These are phyloP conservation scores for Patiria pectinifera DNA, from an alignment of 53 echinoderm and acorn worm species.

Conservation along the genomic window DNA sequence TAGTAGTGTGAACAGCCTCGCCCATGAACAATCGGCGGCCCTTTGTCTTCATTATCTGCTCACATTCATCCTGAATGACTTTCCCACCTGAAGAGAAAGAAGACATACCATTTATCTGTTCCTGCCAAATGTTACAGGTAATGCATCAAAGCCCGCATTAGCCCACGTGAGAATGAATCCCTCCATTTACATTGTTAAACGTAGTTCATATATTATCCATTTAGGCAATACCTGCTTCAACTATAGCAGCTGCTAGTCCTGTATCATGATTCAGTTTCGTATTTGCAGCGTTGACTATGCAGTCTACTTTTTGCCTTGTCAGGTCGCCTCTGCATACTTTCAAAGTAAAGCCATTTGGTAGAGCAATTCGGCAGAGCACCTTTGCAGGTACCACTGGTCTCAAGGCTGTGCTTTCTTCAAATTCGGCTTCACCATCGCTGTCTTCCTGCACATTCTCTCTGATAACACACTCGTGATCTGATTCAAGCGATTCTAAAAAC, in stretches of 20 bases:
- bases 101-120: background rate
- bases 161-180: too few relatives aligned
- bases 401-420: too few relatives aligned
- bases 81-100: slow-evolving; percentile 45
- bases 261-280: slow-evolving; percentile 46
- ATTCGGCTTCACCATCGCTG: slow-evolving; percentile 1
- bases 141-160: too few relatives aligned
- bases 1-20: slow-evolving; percentile 45
- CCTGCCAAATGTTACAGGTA: too few relatives aligned
- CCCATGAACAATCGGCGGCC: slow-evolving; percentile 31
- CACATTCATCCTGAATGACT: slow-evolving; percentile 52
- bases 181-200: background rate
- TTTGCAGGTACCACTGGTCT: background rate
- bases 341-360: slow-evolving; percentile 16
- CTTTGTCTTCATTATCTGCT: slow-evolving; percentile 32
- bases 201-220: background rate
- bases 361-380: slow-evolving; percentile 23
- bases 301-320: slow-evolving; percentile 64
- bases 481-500: slow-evolving; percentile 35
- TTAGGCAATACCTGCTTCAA: slow-evolving; percentile 56
- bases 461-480: slow-evolving; percentile 44
- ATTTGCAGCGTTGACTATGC: slow-evolving; percentile 74
- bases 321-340: slow-evolving; percentile 68
- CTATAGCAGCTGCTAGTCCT: slow-evolving; percentile 65
- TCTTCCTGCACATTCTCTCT: slow-evolving; percentile 3